A percentile compares a stretch with the other conserved stretches of the same genome.
Evolutionary conservation across 2,888 invertebrate genomes (phyloP).

Genomic region (Diarsia brunnea): DNA sequence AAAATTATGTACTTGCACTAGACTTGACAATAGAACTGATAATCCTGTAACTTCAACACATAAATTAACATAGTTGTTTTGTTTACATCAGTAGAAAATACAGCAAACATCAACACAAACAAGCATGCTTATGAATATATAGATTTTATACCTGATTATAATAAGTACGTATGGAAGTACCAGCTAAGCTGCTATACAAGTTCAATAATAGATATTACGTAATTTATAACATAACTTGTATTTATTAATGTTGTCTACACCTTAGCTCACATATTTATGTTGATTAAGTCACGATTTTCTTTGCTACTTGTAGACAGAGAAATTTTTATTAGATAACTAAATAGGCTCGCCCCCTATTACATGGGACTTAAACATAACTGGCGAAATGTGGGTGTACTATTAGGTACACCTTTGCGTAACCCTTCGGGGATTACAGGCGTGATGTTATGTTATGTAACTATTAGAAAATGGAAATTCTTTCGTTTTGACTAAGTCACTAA

Average conservation of each 20-base stretch:
- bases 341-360: too few relatives aligned
- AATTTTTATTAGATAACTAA: constrained; percentile 29
- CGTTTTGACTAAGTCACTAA: not conserved
- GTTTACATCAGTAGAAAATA: not conserved
- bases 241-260: constrained; percentile 43
- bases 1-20: not conserved
- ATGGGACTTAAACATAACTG: too few relatives aligned
- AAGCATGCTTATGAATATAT: not conserved
- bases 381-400: too few relatives aligned
- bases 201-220: constrained; percentile 52
- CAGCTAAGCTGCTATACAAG: constrained; percentile 28
- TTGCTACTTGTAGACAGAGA: constrained; percentile 3
- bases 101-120: not conserved
- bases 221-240: constrained; percentile 33
- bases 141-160: constrained; percentile 11
- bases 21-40: not conserved
- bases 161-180: constrained; percentile 15
- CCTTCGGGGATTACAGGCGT: too few relatives aligned
- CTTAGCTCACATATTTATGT: constrained; percentile 20
- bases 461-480: constrained; percentile 3
- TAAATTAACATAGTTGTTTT: constrained; percentile 13
- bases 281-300: constrained; percentile 39
- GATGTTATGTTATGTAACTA: too few relatives aligned
- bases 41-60: not conserved
- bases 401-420: too few relatives aligned